Conservation (phyloP, 2,888 invertebrate genomes). For the Epinotia nisella region DNA sequence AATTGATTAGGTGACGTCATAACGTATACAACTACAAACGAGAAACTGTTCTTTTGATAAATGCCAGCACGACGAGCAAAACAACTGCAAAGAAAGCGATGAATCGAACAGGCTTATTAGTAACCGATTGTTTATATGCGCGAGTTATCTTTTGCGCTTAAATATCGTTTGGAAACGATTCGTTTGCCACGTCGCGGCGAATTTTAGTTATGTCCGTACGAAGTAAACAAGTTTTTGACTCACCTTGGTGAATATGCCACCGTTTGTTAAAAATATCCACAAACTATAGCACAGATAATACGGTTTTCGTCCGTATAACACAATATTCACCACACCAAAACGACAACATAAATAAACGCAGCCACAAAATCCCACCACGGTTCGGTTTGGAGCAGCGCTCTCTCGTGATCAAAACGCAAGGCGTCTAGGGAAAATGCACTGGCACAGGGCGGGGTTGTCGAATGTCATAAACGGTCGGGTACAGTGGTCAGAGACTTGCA, state of each 20-base stretch:
- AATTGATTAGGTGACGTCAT: conserved; percentile 61
- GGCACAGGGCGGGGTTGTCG: conserved; percentile 84
- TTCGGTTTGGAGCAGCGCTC: conserved; percentile 67
- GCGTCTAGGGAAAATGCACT: conserved; percentile 79
- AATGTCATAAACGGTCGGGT: conserved; percentile 81
- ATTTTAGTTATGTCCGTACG: conserved; percentile 60
- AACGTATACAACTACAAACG: conserved; percentile 39
- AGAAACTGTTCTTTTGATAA: conserved; percentile 16
- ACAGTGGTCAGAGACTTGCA: conserved; percentile 79
- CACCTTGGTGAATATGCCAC: conserved; percentile 74
- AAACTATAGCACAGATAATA: conserved; percentile 81
- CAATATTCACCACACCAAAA: conserved; percentile 84
- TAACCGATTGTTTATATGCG: conserved; percentile 32
- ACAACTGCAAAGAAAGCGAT: not conserved
- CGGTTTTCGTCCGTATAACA: conserved; percentile 83
- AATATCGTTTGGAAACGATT: conserved; percentile 64
- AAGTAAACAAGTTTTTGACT: conserved; percentile 62
- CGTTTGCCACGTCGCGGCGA: conserved; percentile 76
- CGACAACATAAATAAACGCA: conserved; percentile 84
- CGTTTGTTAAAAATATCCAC: conserved; percentile 80
- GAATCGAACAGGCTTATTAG: conserved; percentile 1
- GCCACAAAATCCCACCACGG: conserved; percentile 64
- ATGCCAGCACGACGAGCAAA: conserved; percentile 2
- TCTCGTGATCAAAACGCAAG: conserved; percentile 77
- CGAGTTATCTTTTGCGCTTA: conserved; percentile 60